phyloP scores from a whole-genome alignment of 2,113 vertebrate species.

The Ceuthmochares aereus region DNA sequence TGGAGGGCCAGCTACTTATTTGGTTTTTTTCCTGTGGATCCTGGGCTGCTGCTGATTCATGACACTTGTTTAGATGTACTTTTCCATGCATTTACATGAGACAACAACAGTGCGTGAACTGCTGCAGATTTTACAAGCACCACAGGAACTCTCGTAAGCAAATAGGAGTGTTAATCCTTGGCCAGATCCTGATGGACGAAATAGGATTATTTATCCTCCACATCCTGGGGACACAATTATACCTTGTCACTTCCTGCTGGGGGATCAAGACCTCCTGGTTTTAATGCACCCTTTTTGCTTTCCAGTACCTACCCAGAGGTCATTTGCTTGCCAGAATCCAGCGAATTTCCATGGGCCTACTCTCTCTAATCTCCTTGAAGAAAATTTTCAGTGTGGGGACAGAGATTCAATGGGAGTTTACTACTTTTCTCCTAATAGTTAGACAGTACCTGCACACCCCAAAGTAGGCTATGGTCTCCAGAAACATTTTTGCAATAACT shows the following conservation, averaged over 20 bases:
- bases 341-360: not conserved
- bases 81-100: not conserved
- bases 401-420: not conserved
- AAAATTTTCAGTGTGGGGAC: not conserved
- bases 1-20: not conserved
- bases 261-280: not conserved
- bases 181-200: not conserved
- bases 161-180: not conserved
- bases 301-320: not conserved
- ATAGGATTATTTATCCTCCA: not conserved
- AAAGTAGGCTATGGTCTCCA: not conserved
- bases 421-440: not conserved
- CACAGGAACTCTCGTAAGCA: not conserved
- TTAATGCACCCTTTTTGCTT: not conserved
- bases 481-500: not conserved
- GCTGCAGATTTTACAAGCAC: not conserved
- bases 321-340: not conserved
- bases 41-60: not conserved
- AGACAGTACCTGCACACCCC: not conserved
- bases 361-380: not conserved
- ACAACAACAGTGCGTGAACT: not conserved
- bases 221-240: not conserved
- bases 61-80: not conserved
- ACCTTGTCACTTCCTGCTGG: not conserved
- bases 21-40: not conserved